These are phyloP conservation scores for Oxygymnocypris stewartii DNA, from an alignment of 2,113 vertebrate genomes.

Conservation along the genomic window DNA sequence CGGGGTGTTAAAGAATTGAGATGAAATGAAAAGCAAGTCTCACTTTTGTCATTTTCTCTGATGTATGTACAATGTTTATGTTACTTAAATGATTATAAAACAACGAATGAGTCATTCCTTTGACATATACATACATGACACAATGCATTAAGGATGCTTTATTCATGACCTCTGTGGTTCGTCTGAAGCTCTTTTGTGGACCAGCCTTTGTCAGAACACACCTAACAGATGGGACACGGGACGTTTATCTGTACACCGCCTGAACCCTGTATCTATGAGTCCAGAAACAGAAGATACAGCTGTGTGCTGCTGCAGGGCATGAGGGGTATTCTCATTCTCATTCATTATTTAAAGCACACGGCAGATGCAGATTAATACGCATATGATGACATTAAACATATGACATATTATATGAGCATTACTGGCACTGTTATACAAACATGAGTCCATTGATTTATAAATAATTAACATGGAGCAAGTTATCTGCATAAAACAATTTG, in stretches of 20 bases:
- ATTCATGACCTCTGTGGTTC: background rate
- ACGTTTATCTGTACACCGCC: background rate
- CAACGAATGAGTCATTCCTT: background rate
- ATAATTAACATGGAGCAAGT: background rate
- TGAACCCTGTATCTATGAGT: background rate
- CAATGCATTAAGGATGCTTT: background rate
- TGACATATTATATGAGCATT: constrained; percentile 62
- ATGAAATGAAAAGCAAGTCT: no score
- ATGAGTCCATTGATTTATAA: no score
- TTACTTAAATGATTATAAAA: background rate
- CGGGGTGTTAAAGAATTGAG: no score
- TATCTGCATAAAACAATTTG: background rate
- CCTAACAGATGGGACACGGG: constrained; percentile 14
- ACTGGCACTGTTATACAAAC: constrained; percentile 17
- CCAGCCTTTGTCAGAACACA: background rate
- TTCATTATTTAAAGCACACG: constrained; percentile 37
- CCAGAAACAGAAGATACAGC: background rate
- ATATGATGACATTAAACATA: background rate
- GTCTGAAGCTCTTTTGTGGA: background rate
- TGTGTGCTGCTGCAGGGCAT: background rate
- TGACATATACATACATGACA: background rate
- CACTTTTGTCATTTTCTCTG: no score
- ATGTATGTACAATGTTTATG: no score
- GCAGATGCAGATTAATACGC: constrained; percentile 5
- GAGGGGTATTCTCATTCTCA: background rate